Evolutionary conservation across 2,888 invertebrate species (phyloP), one percentile per base, ranked within the genome.

Genomic region (Pristionchus entomophagus): DNA sequence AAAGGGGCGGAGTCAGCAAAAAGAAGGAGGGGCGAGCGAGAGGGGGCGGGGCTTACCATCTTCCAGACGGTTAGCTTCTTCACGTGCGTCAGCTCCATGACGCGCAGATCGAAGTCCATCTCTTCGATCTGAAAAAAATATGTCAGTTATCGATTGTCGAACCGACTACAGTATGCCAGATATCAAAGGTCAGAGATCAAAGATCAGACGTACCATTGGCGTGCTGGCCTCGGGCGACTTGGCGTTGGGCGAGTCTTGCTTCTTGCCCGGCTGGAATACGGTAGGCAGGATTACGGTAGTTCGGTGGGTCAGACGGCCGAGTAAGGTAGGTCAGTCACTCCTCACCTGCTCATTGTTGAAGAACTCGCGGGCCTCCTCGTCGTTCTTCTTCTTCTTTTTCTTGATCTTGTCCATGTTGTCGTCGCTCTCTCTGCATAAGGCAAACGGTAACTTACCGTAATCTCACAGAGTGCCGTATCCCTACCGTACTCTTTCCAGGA

Each of bases 151-250:
- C 62, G 62, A 62, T 62, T 14, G 5, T 8, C 19, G 38, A 69
- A 6, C 12, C 3, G 19, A 69, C 45, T 45, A 45, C 14, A 6
- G 45, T 45, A 45, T 10, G 8, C 45, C 14, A 14, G 8, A 45
- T 10, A 45, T 10, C 45, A 45, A 10, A 45, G 45, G 6, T 6
- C 14, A 45, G 14, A 10, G 6, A 45, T 45, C 45, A 45, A 45
- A 6, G 45, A 45, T n/a, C n/a, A n/a, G n/a, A 32, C 77, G 6
- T 51, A 80, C 78, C 78, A 51, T 80, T 22, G 35, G 32, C 19
- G n/a, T 32, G 51, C 51, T 80, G 29, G 78, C 78, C 51, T 80
- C 78, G 51, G 78, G 78, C 49, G 78, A 80, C 32, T 80, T 80
- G 29, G 78, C 78, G 78, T 80, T 80, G 4, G 78, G 78, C 29